Percentiles rank a stretch among this genome's conserved stretches.
phyloP scores from a whole-genome alignment of 2,113 vertebrate genomes.

The Cettia cetti region DNA sequence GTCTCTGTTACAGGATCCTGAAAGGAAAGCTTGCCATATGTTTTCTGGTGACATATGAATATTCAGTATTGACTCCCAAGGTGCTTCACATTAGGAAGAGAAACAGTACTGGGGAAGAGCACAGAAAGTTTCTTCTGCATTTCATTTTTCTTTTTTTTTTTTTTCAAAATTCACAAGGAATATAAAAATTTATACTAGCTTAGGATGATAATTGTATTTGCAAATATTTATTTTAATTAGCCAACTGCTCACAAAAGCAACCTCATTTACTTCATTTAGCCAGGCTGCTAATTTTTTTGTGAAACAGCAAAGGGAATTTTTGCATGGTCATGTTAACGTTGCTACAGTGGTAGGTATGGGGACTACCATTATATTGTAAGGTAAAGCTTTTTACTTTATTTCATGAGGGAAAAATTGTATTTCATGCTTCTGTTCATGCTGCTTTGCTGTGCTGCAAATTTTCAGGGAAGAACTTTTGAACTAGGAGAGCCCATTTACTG shows the following conservation, averaged over 20 bases:
- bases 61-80: background rate
- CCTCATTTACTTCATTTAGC: background rate
- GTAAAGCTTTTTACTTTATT: background rate
- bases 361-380: background rate
- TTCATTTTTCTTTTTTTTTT: background rate
- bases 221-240: background rate
- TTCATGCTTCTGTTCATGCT: background rate
- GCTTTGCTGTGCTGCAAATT: background rate
- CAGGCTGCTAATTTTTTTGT: background rate
- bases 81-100: background rate
- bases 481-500: background rate
- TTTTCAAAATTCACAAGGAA: background rate
- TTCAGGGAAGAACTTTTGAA: background rate
- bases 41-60: background rate
- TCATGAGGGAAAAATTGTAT: background rate
- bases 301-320: background rate
- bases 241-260: accelerated
- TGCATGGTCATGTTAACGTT: background rate
- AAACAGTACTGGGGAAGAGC: accelerated
- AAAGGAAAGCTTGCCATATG: background rate
- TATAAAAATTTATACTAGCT: background rate
- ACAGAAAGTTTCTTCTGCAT: background rate
- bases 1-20: background rate
- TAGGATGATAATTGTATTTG: background rate
- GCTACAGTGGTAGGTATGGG: background rate